Evolutionary conservation across 2,113 vertebrate species (phyloP).

Genomic region (Solenodon paradoxus): DNA sequence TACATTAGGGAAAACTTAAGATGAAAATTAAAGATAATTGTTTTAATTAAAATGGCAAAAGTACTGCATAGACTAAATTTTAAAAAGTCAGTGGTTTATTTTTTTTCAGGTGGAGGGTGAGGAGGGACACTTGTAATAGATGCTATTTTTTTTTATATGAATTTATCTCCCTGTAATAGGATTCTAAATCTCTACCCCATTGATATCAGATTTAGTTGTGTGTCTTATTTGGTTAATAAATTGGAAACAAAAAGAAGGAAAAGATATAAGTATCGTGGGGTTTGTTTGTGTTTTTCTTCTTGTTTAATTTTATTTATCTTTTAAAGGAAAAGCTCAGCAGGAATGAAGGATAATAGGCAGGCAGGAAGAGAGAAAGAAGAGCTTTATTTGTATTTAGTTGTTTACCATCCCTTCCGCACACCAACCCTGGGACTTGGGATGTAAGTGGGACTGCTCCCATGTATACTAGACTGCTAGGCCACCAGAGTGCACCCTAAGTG

Average conservation of each 20-base stretch:
- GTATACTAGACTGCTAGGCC: too few relatives aligned
- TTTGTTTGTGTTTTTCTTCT: too few relatives aligned
- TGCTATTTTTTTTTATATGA: not conserved
- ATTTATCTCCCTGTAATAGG: not conserved
- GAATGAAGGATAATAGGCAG: too few relatives aligned
- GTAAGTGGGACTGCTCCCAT: too few relatives aligned
- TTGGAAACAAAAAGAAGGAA: not conserved
- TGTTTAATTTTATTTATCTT: too few relatives aligned
- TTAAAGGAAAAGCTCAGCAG: too few relatives aligned
- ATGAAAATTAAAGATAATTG: not conserved
- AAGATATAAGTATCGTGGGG: not conserved
- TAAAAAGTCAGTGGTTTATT: not conserved
- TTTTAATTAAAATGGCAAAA: not conserved
- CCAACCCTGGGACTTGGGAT: too few relatives aligned
- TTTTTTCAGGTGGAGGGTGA: not conserved
- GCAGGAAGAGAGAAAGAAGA: too few relatives aligned
- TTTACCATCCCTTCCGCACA: too few relatives aligned
- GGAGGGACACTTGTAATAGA: not conserved
- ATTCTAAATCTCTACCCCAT: not conserved
- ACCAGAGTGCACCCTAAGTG: too few relatives aligned
- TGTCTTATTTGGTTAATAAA: not conserved
- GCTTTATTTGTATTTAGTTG: too few relatives aligned
- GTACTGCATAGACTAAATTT: not conserved
- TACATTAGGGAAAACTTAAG: not conserved
- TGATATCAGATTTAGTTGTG: not conserved